These are phyloP conservation scores for Myotis findleyi DNA, from an alignment of 2,797 vertebrate species.

Conservation along the genomic window DNA sequence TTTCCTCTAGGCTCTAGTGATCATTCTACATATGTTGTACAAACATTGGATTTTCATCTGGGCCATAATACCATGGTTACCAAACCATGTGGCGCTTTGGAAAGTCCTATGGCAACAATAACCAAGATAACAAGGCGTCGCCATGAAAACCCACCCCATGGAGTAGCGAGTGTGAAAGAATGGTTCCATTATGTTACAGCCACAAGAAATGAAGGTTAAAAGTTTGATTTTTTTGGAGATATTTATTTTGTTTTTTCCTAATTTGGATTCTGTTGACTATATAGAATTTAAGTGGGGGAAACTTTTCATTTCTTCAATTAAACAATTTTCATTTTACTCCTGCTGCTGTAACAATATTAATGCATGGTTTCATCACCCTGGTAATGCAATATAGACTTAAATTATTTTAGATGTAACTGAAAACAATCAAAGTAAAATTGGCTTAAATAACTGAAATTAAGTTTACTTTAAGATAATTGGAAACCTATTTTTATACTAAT, in stretches of 20 bases:
- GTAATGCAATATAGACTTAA: not conserved
- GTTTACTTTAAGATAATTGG: not conserved
- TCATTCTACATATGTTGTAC: slow-evolving; percentile 97
- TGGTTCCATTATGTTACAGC: slow-evolving; percentile 99
- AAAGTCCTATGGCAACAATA: slow-evolving; percentile 99
- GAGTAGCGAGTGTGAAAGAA: slow-evolving; percentile 98
- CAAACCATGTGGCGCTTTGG: slow-evolving; percentile 97
- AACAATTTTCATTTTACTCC: slow-evolving; percentile 21
- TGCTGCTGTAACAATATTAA: not conserved
- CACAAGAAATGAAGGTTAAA: slow-evolving; percentile 97
- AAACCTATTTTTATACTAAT: slow-evolving; percentile 17
- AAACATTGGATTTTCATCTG: slow-evolving; percentile 98
- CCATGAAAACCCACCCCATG: slow-evolving; percentile 98
- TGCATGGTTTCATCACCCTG: not conserved
- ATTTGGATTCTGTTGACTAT: slow-evolving; percentile 16
- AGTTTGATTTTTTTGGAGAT: not conserved
- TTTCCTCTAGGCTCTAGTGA: slow-evolving; percentile 92
- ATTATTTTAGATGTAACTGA: slow-evolving; percentile 37
- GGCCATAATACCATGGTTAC: slow-evolving; percentile 99
- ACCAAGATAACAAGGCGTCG: slow-evolving; percentile 98
- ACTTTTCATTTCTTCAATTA: slow-evolving; percentile 23
- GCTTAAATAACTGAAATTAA: not conserved
- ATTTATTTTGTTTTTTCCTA: not conserved
- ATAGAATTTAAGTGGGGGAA: slow-evolving; percentile 40
- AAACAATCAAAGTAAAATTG: slow-evolving; percentile 52